Conservation (phyloP, 2,888 invertebrate species). For the Metalampra italica region DNA sequence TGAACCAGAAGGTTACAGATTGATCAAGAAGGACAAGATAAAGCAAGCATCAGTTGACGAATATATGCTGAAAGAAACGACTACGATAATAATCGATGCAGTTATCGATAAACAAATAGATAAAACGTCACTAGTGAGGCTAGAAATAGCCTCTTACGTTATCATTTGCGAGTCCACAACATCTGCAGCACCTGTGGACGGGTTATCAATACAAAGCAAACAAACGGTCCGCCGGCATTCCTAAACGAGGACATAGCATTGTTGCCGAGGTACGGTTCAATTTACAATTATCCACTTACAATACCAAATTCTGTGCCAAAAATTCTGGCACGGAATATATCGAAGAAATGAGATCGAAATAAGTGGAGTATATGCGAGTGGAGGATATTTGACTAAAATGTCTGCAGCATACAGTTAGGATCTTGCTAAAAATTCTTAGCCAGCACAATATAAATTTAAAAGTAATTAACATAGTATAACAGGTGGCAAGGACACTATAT, state of each 20-base stretch:
- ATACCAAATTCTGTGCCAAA: not conserved
- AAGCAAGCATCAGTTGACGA: too few relatives aligned
- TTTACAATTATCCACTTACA: not conserved
- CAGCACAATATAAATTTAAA: too few relatives aligned
- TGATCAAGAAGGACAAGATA: too few relatives aligned
- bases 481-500: too few relatives aligned
- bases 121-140: conserved; percentile 2
- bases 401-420: too few relatives aligned
- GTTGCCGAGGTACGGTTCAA: not conserved
- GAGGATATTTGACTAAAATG: too few relatives aligned
- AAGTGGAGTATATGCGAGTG: too few relatives aligned
- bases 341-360: too few relatives aligned
- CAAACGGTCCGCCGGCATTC: conserved; percentile 5
- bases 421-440: too few relatives aligned
- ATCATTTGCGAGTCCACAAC: conserved; percentile 22
- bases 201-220: conserved; percentile 22
- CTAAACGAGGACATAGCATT: conserved; percentile 3
- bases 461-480: too few relatives aligned
- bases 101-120: conserved; percentile 4
- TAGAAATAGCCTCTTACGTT: conserved; percentile 32
- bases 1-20: too few relatives aligned
- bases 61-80: too few relatives aligned
- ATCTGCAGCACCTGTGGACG: conserved; percentile 23
- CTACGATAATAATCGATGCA: not conserved
- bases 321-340: not conserved